phyloP scores from a whole-genome alignment of 2,888 invertebrate species.

The Cylindroiulus punctatus region DNA sequence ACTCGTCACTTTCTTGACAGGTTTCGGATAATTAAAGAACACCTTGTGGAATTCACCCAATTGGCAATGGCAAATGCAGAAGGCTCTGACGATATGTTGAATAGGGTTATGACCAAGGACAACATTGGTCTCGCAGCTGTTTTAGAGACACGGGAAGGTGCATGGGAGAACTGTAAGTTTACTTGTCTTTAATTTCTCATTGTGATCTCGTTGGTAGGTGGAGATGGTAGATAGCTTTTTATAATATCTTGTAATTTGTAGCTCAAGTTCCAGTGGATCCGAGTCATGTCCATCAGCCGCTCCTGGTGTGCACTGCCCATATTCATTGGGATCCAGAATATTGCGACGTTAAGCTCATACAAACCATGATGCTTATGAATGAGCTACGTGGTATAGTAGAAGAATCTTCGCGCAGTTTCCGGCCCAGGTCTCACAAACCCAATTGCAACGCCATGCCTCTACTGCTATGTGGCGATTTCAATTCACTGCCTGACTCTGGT shows the following conservation, averaged over 20 bases:
- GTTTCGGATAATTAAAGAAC: slow-evolving; percentile 93
- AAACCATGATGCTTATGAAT: slow-evolving; percentile 98
- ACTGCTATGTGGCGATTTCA: slow-evolving; percentile 96
- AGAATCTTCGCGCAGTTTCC: slow-evolving; percentile 82
- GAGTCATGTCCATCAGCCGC: slow-evolving; percentile 80
- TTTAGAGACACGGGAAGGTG: slow-evolving; percentile 91
- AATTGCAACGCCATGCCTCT: slow-evolving; percentile 80
- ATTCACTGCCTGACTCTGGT: slow-evolving; percentile 97
- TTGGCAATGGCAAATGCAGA: slow-evolving; percentile 98
- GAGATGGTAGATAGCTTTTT: not conserved
- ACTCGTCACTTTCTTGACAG: slow-evolving; percentile 68
- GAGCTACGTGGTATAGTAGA: slow-evolving; percentile 89
- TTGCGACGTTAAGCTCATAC: slow-evolving; percentile 98
- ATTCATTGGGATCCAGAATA: slow-evolving; percentile 99
- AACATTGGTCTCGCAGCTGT: slow-evolving; percentile 97
- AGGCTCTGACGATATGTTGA: slow-evolving; percentile 97
- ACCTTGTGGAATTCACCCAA: slow-evolving; percentile 97
- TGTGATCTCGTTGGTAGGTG: not conserved
- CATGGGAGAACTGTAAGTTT: slow-evolving; percentile 83
- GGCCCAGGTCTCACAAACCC: slow-evolving; percentile 75
- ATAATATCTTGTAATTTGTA: slow-evolving; percentile 36
- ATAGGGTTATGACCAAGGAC: slow-evolving; percentile 98
- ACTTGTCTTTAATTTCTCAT: not conserved
- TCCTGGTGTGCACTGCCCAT: slow-evolving; percentile 97
- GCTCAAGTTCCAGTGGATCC: slow-evolving; percentile 77